These are phyloP conservation scores for Rhabdomys pumilio DNA, from an alignment of 2,797 vertebrate genomes.

Conservation along the genomic window DNA sequence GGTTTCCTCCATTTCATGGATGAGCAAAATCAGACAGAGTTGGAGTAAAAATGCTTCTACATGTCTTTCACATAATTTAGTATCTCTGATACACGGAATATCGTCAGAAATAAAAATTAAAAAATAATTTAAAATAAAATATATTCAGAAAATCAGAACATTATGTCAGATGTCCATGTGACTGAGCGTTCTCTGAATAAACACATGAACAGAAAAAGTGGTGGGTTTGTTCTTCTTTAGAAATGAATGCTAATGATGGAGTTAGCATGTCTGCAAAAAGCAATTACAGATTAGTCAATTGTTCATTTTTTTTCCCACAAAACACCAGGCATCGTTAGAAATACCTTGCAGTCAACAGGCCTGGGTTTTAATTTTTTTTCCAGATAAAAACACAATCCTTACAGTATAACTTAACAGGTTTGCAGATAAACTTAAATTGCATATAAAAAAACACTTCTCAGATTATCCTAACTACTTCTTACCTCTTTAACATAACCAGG, in stretches of 20 bases:
- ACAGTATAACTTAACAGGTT: neutral
- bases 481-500: conserved; percentile 18
- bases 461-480: neutral
- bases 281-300: neutral
- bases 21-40: neutral
- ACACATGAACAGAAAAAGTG: neutral
- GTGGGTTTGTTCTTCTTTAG: neutral
- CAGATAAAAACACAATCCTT: neutral
- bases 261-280: neutral
- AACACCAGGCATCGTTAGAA: neutral
- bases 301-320: neutral
- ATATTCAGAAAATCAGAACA: neutral
- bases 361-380: neutral
- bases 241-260: neutral
- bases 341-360: neutral
- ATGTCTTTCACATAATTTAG: neutral
- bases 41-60: neutral
- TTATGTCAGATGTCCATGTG: neutral
- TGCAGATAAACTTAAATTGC: neutral
- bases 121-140: conserved; percentile 28
- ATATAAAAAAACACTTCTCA: too few relatives aligned
- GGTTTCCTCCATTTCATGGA: neutral
- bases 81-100: neutral
- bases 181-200: neutral
- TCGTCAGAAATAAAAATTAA: neutral